Conservation (phyloP, 2,888 invertebrate species). For the Sarcophaga caerulescens region DNA sequence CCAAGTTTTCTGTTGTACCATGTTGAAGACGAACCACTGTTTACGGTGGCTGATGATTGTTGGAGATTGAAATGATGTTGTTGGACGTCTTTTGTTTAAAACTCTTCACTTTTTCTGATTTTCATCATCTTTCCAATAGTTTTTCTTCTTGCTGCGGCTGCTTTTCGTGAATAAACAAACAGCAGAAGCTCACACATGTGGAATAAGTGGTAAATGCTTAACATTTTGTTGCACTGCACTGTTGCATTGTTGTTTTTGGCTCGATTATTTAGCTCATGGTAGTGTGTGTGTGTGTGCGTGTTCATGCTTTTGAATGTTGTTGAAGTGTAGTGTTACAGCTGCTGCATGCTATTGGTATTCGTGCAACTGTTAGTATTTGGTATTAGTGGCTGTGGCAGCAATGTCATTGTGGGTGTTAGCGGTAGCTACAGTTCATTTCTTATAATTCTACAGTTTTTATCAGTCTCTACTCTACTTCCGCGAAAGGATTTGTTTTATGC, state of each 20-base stretch:
- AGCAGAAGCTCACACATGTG: slow-evolving; percentile 64
- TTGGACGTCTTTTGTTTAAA: neutral
- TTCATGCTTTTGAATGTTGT: too few relatives aligned
- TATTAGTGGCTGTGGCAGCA: slow-evolving; percentile 12
- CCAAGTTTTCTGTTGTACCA: neutral
- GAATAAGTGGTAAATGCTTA: slow-evolving; percentile 61
- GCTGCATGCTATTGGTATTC: neutral
- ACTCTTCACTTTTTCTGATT: slow-evolving; percentile 4
- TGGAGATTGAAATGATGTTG: neutral
- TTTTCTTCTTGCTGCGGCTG: neutral
- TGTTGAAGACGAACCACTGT: neutral
- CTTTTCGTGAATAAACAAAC: slow-evolving; percentile 38
- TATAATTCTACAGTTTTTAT: slow-evolving; percentile 39
- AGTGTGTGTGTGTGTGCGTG: neutral
- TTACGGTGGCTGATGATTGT: neutral
- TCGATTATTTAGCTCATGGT: neutral
- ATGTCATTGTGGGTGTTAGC: slow-evolving; percentile 19
- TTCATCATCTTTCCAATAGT: neutral
- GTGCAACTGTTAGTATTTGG: neutral
- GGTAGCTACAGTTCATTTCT: slow-evolving; percentile 39
- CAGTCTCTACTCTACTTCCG: slow-evolving; percentile 53
- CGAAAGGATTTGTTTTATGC: slow-evolving; percentile 65
- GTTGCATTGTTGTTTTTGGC: slow-evolving; percentile 15
- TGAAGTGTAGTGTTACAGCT: neutral
- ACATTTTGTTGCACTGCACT: slow-evolving; percentile 37